Percentiles rank a stretch among this genome's conserved stretches.
Evolutionary conservation across 2,797 vertebrate species (phyloP).

Genomic region (Pogoniulus pusillus): DNA sequence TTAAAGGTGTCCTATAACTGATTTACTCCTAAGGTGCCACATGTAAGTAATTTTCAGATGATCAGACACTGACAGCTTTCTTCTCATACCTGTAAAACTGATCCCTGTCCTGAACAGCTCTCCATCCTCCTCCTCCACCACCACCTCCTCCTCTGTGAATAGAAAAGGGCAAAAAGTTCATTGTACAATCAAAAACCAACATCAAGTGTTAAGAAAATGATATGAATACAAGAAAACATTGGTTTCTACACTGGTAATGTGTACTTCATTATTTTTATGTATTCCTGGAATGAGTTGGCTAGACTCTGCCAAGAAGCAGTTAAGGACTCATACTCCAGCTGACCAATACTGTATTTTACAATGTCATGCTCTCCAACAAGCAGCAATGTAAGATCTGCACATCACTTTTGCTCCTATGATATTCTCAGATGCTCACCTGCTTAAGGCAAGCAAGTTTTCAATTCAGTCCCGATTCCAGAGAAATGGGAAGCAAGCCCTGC

Average conservation of each 20-base stretch:
- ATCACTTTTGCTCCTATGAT: neutral
- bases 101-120: conserved; percentile 83
- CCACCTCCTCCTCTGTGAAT: conserved; percentile 77
- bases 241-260: neutral
- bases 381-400: neutral
- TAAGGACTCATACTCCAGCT: neutral
- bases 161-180: neutral
- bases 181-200: neutral
- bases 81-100: conserved; percentile 79
- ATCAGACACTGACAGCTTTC: neutral
- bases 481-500: accelerated
- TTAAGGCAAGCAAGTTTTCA: neutral
- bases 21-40: neutral
- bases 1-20: neutral
- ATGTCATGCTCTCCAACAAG: neutral
- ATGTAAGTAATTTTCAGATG: neutral
- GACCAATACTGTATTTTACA: neutral
- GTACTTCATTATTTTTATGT: neutral
- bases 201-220: neutral
- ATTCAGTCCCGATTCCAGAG: neutral
- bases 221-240: neutral
- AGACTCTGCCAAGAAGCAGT: neutral
- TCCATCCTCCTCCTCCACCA: conserved; percentile 79
- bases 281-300: neutral
- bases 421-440: neutral